Conservation (phyloP, 2,113 vertebrate genomes). For the Heterotis niloticus region DNA sequence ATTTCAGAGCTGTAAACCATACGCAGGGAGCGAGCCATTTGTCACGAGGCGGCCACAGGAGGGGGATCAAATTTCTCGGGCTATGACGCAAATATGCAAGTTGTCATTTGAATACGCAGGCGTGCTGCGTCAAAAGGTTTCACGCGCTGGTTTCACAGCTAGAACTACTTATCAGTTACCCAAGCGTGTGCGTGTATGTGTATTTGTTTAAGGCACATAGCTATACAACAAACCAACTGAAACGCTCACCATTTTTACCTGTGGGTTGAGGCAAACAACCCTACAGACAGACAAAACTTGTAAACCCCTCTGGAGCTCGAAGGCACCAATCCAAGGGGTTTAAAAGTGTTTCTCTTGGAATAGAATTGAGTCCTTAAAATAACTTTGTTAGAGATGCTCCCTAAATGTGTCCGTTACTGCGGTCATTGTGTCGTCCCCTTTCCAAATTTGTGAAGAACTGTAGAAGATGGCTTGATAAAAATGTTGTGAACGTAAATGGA, state of each 20-base stretch:
- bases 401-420: no score
- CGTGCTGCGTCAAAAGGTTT: neutral
- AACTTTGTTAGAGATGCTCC: no score
- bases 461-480: no score
- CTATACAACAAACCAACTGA: neutral
- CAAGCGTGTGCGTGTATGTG: constrained; percentile 46
- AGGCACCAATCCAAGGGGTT: no score
- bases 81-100: constrained; percentile 38
- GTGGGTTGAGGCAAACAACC: neutral
- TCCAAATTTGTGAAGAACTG: no score
- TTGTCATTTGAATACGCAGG: constrained; percentile 47
- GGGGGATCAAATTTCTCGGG: neutral
- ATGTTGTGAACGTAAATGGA: no score
- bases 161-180: constrained; percentile 37
- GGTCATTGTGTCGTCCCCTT: no score
- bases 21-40: neutral
- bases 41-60: neutral
- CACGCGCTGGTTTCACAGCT: no score
- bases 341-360: no score
- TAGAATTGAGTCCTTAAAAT: no score
- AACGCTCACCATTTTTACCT: neutral
- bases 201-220: neutral
- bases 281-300: neutral
- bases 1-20: neutral
- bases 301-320: neutral